Base-by-base conservation (phyloP, 1,140 invertebrate genomes). In the Bombus affinis region DNA sequence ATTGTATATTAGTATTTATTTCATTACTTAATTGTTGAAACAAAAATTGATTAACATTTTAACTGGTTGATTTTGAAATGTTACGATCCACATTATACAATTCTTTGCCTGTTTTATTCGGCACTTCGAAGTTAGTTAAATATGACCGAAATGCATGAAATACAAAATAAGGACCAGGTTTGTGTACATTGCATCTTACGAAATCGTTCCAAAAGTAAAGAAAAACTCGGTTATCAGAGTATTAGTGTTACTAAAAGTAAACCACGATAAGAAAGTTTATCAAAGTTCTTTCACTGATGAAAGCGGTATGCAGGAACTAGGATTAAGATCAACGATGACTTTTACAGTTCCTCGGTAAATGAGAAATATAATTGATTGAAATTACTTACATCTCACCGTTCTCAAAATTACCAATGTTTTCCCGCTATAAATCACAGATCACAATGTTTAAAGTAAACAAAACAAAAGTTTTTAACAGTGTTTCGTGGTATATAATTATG, bases 241-340 rank as follows among this genome's bases (percentile, higher is more conserved):
- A 53, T 35, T 68, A 65, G 37, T 70, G 9, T 73, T 81, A 83
- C 81, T 83, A 81, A 83, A 81, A 81, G 76, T 79, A 86, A 89
- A 86, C 72, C 37, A 44, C 32, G 74, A 88, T 88, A 88, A 86
- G 53, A 44, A 42, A 18, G 72, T 72, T 77, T 32, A 32, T 42
- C 9, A 25, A 85, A 42, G 57, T 44, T 73, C 42, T 35, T 78
- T 47, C 66, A 39, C 79, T 57, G 59, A 65, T 59, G 68, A 81
- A 28, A 66, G 22, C 3, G 47, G 35, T 53, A 59, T 18, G 18
- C n/a, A 8, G 32, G 47, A 77, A 59, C n/a, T 8, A 13, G 57
- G 35, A 10, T 42, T n/a, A 8, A 15, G 28, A 22, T 66, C 59
- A 66, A 44, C 66, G 59, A 12, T 78, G 32, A 70, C 22, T 75